Percentiles rank a stretch among this genome's conserved stretches.
These are phyloP conservation scores for Proales similis DNA, from an alignment of 1,140 invertebrate species.

Conservation along the genomic window DNA sequence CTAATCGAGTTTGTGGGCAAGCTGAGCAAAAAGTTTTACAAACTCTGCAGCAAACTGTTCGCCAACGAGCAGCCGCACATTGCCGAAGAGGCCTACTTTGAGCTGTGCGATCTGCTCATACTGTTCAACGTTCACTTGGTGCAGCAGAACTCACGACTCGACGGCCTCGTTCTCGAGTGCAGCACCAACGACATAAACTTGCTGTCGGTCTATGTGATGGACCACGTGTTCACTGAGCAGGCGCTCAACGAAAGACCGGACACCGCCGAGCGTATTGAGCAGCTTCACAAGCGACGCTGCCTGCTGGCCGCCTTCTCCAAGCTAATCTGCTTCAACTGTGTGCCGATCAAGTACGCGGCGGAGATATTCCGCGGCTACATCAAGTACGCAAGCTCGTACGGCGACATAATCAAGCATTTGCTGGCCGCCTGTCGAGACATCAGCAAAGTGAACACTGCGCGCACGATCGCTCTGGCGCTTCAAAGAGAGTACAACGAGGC, in stretches of 20 bases:
- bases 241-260: conserved; percentile 54
- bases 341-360: conserved; percentile 79
- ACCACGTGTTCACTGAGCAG: conserved; percentile 74
- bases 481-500: conserved; percentile 53
- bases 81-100: conserved; percentile 69
- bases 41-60: conserved; percentile 37
- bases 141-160: conserved; percentile 51
- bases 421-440: conserved; percentile 92
- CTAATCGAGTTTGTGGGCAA: conserved; percentile 9
- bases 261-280: conserved; percentile 87
- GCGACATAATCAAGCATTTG: conserved; percentile 97
- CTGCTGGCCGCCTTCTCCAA: conserved; percentile 94
- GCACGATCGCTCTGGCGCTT: conserved; percentile 84
- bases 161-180: conserved; percentile 38
- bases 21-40: conserved; percentile 38
- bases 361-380: conserved; percentile 96
- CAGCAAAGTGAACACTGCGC: conserved; percentile 88
- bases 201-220: conserved; percentile 45
- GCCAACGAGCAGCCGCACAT: conserved; percentile 24
- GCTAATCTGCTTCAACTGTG: conserved; percentile 90
- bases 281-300: conserved; percentile 86
- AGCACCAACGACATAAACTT: conserved; percentile 38
- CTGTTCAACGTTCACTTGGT: conserved; percentile 81
- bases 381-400: conserved; percentile 96
- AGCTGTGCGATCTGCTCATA: conserved; percentile 88